Conservation (phyloP, 2,113 vertebrate genomes). For the Oreocharis arfaki region DNA sequence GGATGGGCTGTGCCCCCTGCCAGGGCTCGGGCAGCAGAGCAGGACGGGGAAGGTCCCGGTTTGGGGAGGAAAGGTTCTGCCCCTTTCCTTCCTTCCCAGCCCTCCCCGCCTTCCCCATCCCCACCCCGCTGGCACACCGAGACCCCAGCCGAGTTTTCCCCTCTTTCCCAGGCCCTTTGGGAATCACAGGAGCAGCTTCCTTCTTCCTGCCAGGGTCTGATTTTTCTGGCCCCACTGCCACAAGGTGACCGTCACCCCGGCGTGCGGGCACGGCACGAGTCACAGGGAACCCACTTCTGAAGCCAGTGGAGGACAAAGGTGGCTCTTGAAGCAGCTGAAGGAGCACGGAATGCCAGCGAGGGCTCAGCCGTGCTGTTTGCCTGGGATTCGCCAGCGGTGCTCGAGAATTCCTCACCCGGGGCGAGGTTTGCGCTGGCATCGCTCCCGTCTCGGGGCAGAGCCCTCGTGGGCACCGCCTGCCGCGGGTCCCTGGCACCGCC, state of each 20-base stretch:
- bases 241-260: neutral
- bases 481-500: rapidly evolving
- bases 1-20: neutral
- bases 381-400: neutral
- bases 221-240: neutral
- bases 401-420: rapidly evolving
- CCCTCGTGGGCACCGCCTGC: rapidly evolving
- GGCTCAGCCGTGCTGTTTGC: neutral
- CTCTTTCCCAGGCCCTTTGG: neutral
- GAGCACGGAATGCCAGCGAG: rapidly evolving
- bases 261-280: rapidly evolving
- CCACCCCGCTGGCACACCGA: rapidly evolving
- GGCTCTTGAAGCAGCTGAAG: neutral
- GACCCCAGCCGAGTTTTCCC: rapidly evolving
- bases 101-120: neutral
- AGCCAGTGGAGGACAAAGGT: rapidly evolving
- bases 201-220: neutral
- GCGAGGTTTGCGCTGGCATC: rapidly evolving
- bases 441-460: neutral
- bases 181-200: neutral
- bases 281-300: rapidly evolving
- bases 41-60: neutral
- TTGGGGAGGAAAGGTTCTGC: neutral
- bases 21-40: neutral
- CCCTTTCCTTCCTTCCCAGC: neutral